Conservation (phyloP, 2,113 vertebrate species). For the Ictidomys tridecemlineatus region DNA sequence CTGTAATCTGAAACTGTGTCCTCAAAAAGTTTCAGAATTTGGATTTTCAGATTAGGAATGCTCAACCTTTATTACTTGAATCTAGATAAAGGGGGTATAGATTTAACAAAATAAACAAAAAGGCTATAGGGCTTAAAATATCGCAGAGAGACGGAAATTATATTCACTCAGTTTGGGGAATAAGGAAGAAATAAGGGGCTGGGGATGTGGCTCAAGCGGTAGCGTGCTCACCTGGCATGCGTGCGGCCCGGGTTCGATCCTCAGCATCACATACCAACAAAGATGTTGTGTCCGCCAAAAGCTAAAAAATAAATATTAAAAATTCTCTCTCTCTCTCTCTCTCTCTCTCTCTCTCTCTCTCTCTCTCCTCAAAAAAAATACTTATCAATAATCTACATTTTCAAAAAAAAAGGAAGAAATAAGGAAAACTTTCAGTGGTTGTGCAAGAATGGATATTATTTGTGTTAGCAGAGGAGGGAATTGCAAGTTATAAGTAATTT, state of each 20-base stretch:
- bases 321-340: too few relatives aligned
- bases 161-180: neutral
- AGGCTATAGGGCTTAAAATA: neutral
- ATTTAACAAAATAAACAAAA: neutral
- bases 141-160: neutral
- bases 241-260: too few relatives aligned
- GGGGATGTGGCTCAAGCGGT: too few relatives aligned
- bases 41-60: neutral
- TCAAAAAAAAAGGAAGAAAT: neutral
- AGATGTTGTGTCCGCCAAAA: too few relatives aligned
- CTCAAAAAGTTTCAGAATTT: neutral
- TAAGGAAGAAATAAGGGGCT: constrained; percentile 9
- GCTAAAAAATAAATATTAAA: too few relatives aligned
- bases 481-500: neutral
- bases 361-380: too few relatives aligned
- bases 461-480: neutral
- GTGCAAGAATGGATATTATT: neutral
- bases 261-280: too few relatives aligned
- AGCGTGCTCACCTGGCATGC: too few relatives aligned
- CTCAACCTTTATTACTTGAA: neutral
- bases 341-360: too few relatives aligned
- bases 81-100: neutral
- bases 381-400: too few relatives aligned
- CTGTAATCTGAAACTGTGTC: neutral
- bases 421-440: neutral